Base-by-base conservation (phyloP, 2,888 invertebrate species). In the Taenaris catops region DNA sequence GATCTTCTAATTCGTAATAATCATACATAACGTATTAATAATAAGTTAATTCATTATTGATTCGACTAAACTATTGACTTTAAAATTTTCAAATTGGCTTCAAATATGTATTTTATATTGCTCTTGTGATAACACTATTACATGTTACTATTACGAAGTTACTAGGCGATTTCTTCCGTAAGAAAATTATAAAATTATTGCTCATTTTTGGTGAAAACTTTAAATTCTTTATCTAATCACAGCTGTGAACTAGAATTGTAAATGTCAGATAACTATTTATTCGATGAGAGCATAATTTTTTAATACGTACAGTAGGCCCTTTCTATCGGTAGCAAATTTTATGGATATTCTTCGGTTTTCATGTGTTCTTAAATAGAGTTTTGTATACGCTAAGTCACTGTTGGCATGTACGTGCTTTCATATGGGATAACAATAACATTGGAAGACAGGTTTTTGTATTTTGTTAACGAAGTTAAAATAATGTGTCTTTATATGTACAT, bases 1-100 rank as follows among this genome's bases (percentile, higher is more conserved):
- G 67, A 48, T 87, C 84, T 63, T 86, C 83, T 12, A 72, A 62
- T 46, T 81, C 81, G 63, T 78, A 69, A 50, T 61, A 63, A 54
- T 84, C 79, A 63, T 83, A 73, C 87, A 88, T 84, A 70, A 69
- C 67, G 52, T 69, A 59, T 25, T 25, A 20, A 43, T 41, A 51
- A 49, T 49, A 40, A 41, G 35, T 55, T 60, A 66, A 52, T 56
- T 55, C 71, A 71, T 72, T 28, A 41, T 65, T 54, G 35, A 43
- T 44, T 41, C 39, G 44, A 45, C 39, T 44, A 29, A 38, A 27
- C 23, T 8, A 8, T 29, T 20, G 4, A 31, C 12, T 8, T 25
- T 10, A 17, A 20, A 25, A 19, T 19, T 9, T 4, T 8, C 14
- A 4, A 19, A 16, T 4, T 19, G n/a, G n/a, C n/a, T n/a, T n/a